Evolutionary conservation across 2,888 invertebrate genomes (phyloP).

Genomic region (Sesamia inferens): DNA sequence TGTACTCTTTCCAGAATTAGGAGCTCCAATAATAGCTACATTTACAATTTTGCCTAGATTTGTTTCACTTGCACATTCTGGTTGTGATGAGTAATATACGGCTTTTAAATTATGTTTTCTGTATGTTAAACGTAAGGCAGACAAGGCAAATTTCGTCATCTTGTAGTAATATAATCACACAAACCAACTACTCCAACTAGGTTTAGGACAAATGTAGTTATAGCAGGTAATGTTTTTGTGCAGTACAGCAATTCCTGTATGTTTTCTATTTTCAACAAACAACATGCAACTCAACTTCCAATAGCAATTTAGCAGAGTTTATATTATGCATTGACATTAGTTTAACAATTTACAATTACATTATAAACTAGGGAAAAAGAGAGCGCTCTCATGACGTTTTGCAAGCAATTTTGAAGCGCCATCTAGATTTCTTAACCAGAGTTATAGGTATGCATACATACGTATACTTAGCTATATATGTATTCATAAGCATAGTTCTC

Average conservation of each 20-base stretch:
- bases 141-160: slow-evolving; percentile 65
- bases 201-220: neutral
- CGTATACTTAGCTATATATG: no score
- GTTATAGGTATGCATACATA: no score
- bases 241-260: neutral
- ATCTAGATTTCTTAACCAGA: no score
- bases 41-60: slow-evolving; percentile 87
- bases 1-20: slow-evolving; percentile 99
- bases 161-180: slow-evolving; percentile 26
- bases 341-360: no score
- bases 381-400: no score
- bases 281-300: neutral
- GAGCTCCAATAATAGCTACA: slow-evolving; percentile 97
- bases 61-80: slow-evolving; percentile 71
- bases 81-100: slow-evolving; percentile 78
- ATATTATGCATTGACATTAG: no score
- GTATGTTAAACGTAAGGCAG: slow-evolving; percentile 61
- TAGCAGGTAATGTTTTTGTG: neutral
- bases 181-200: no score
- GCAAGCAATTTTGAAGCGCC: no score
- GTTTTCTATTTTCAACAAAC: slow-evolving; percentile 5
- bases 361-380: no score
- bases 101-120: slow-evolving; percentile 65
- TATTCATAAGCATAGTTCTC: no score
- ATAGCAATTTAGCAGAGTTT: no score